Conservation (phyloP, 2,113 vertebrate species). For the Aptenodytes forsteri region DNA sequence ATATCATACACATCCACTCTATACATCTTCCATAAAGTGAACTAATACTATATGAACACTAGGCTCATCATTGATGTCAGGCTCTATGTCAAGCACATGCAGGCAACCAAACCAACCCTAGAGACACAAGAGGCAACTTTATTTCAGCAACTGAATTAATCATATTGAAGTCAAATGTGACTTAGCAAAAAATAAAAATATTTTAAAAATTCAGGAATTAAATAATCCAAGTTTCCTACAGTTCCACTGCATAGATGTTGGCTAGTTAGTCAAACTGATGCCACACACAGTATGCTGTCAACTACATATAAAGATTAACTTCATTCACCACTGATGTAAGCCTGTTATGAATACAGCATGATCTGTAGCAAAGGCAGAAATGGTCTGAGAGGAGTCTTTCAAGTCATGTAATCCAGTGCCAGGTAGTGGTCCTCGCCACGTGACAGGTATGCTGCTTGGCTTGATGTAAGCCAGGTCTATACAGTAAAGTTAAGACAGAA, state of each 20-base stretch:
- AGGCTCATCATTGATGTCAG: rapidly evolving
- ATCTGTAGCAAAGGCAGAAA: not conserved
- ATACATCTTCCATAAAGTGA: not conserved
- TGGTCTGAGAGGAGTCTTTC: not conserved
- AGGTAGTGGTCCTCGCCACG: not conserved
- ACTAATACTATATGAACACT: not conserved
- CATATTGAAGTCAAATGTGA: not conserved
- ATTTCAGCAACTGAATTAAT: not conserved
- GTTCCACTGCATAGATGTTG: not conserved
- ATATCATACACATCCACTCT: not conserved
- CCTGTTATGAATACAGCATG: not conserved
- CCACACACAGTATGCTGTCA: not conserved
- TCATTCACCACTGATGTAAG: not conserved
- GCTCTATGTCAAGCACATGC: not conserved
- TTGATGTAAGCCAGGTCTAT: not conserved
- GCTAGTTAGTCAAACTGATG: not conserved
- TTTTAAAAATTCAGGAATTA: not conserved
- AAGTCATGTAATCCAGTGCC: not conserved
- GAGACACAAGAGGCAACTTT: not conserved
- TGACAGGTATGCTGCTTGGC: not conserved
- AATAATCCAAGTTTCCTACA: not conserved
- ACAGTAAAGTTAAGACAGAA: not conserved
- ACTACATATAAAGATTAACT: not conserved
- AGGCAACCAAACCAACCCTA: not conserved
- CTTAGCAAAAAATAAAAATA: not conserved